Evolutionary conservation across 2,888 invertebrate genomes (phyloP), one percentile per base, ranked within the genome.

Genomic region (Empis stercorea): DNA sequence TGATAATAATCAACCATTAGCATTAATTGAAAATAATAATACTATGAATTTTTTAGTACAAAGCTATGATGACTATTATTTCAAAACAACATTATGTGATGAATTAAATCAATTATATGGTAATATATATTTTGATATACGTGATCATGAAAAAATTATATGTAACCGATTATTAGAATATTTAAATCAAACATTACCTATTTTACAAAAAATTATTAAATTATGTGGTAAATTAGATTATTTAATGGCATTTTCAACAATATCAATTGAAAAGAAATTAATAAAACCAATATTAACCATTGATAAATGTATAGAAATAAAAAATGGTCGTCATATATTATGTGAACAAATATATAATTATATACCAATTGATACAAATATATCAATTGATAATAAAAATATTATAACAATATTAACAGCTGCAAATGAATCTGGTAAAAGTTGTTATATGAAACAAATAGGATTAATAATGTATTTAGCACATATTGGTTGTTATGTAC

Each of bases 401-500:
- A 66, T 71, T 11, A 75, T 93, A 20, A 86, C 85, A 62, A 76
- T 95, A 43, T 70, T 94, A 7, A 89, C 88, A 1, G 94, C 93
- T 1, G 88, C 94, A 0, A 95, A 94, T 66, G 81, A 87, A 2
- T 86, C 88, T 59, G 95, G 95, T 3, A 96, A 95, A 68, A 93
- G 88, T 50, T 80, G 93, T 27, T 95, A 87, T 65, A 73, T 95
- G 60, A 93, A 92, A 67, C 89, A 92, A 70, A 71, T 80, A 5
- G 84, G 84, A 14, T 62, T 92, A 45, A 80, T 91, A 55, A 80
- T 83, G 3, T 92, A 82, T 66, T 72, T 95, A 72, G 85, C 91
- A 0, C 92, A 93, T 61, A 76, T 93, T 49, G 95, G 95, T 20
- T 84, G 86, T 58, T 94, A 80, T 69, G 86, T 95, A 9, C 93